Conservation (phyloP, 2,113 vertebrate species). For the Notothenia rossii region DNA sequence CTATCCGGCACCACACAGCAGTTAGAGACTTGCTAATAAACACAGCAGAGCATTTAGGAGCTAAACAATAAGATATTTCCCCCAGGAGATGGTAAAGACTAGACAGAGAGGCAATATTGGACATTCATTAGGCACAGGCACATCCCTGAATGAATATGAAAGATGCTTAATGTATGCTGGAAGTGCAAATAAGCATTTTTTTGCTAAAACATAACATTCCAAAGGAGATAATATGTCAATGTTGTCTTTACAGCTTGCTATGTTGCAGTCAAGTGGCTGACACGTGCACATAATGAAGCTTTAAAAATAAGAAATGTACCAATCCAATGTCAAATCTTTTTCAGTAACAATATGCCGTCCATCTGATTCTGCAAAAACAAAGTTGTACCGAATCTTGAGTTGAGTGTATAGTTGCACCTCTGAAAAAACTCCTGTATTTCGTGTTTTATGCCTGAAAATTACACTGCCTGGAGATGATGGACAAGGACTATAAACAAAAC, state of each 20-base stretch:
- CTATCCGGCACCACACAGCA: not conserved
- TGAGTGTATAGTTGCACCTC: too few relatives aligned
- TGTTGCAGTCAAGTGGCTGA: not conserved
- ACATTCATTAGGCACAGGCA: constrained; percentile 18
- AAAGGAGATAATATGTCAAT: constrained; percentile 12
- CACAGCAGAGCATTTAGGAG: not conserved
- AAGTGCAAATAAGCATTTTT: constrained; percentile 17
- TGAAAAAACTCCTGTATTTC: not conserved
- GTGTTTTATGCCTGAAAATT: not conserved
- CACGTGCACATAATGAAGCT: not conserved
- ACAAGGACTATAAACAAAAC: not conserved
- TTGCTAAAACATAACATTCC: not conserved
- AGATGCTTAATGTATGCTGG: not conserved
- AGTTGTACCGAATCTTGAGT: too few relatives aligned
- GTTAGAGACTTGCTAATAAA: not conserved
- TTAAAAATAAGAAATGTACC: not conserved
- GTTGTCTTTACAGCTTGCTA: constrained; percentile 13
- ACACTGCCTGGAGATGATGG: not conserved
- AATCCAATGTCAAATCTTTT: too few relatives aligned
- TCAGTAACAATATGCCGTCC: too few relatives aligned
- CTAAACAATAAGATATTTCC: constrained; percentile 19
- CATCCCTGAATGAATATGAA: constrained; percentile 6
- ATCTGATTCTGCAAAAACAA: too few relatives aligned
- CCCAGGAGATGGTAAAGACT: constrained; percentile 7
- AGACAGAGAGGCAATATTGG: constrained; percentile 5